Conservation (phyloP, 2,113 vertebrate genomes). For the Lepus americanus region DNA sequence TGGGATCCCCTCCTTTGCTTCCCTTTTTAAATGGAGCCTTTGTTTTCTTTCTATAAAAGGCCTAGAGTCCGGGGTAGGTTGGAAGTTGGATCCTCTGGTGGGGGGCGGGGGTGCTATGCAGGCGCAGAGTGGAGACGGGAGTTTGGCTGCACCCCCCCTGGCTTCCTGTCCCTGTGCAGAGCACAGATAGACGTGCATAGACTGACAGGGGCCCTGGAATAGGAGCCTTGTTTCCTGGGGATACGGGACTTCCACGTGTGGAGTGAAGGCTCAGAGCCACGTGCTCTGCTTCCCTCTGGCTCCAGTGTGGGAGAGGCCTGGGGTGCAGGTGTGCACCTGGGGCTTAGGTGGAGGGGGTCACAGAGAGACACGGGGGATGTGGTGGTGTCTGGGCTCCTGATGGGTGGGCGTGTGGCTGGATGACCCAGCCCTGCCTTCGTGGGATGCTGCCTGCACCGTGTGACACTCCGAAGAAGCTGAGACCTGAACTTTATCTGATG, state of each 20-base stretch:
- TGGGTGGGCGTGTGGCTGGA: background rate
- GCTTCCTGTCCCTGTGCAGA: background rate
- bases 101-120: rapidly evolving
- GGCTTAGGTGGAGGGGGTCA: background rate
- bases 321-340: too few species aligned
- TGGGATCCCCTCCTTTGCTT: background rate
- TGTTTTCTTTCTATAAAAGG: background rate
- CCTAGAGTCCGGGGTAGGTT: background rate
- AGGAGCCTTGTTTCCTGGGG: rapidly evolving
- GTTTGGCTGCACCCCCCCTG: rapidly evolving
- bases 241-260: too few species aligned
- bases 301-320: background rate
- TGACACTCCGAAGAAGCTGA: slow-evolving; percentile 72
- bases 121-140: background rate
- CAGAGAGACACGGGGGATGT: too few species aligned
- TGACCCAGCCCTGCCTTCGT: background rate
- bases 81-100: background rate
- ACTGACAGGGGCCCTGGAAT: background rate
- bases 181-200: background rate
- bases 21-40: background rate
- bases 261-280: rapidly evolving
- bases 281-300: background rate
- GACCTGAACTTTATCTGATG: slow-evolving; percentile 72
- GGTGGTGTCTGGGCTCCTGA: background rate
- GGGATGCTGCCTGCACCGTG: background rate